Conservation (phyloP, 2,888 invertebrate genomes). For the Nineta flava region DNA sequence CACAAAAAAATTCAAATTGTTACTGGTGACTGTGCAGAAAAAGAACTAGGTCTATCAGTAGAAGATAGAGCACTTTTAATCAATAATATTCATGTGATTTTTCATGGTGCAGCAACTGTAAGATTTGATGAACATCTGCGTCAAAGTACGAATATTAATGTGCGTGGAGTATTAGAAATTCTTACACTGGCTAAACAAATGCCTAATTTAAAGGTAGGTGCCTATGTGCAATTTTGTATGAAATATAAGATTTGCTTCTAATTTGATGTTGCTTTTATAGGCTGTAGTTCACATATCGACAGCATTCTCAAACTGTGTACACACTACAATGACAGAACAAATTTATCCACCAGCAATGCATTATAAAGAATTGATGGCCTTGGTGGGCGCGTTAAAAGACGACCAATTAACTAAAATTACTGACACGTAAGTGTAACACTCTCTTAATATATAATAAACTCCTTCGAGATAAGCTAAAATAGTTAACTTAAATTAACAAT, state of each 20-base stretch:
- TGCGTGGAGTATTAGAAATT: constrained; percentile 45
- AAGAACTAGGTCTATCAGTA: constrained; percentile 44
- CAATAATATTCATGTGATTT: constrained; percentile 55
- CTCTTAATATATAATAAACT: no score
- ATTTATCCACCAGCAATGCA: constrained; percentile 16
- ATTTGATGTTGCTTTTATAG: constrained; percentile 12
- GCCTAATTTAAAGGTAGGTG: constrained; percentile 41
- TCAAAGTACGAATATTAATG: constrained; percentile 51
- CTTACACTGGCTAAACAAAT: constrained; percentile 47
- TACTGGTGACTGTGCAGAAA: constrained; percentile 55
- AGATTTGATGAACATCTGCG: constrained; percentile 56
- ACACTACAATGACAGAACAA: constrained; percentile 17
- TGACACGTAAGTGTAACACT: constrained; percentile 22
- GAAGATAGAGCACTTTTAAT: constrained; percentile 41
- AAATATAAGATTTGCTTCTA: not conserved
- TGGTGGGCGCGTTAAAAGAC: not conserved
- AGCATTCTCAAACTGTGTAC: constrained; percentile 17
- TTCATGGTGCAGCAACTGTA: constrained; percentile 64
- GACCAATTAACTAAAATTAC: constrained; percentile 18
- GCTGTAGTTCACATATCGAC: constrained; percentile 18
- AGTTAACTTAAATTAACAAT: no score
- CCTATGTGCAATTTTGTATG: not conserved
- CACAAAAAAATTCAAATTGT: not conserved
- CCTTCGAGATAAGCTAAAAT: no score
- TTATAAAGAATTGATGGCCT: not conserved